Evolutionary conservation across 2,113 vertebrate genomes (phyloP).

Genomic region (Propithecus coquereli): DNA sequence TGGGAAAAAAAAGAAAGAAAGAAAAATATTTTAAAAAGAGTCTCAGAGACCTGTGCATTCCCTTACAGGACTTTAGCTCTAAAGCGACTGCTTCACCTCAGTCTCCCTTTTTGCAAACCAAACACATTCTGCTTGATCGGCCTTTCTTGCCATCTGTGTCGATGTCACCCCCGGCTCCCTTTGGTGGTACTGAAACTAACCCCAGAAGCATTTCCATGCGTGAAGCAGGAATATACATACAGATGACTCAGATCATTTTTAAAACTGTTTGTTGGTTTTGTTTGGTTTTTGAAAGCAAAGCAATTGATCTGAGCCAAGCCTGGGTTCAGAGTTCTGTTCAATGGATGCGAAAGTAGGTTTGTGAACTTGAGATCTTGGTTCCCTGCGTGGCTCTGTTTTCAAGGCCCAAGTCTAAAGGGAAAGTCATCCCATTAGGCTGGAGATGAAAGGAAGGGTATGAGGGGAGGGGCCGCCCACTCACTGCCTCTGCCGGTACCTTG

Average conservation of each 20-base stretch:
- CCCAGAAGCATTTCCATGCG: not conserved
- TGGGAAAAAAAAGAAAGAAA: not conserved
- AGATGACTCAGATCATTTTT: not conserved
- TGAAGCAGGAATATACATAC: not conserved
- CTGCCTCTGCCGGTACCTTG: not conserved
- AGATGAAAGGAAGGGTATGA: not conserved
- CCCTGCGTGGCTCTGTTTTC: not conserved
- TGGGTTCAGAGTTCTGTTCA: not conserved
- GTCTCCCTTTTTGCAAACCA: not conserved
- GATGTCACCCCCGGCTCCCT: not conserved
- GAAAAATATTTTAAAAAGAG: not conserved
- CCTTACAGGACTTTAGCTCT: not conserved
- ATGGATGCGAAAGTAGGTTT: not conserved
- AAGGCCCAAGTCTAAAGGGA: not conserved
- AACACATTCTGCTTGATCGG: not conserved
- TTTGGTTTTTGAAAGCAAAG: slow-evolving; percentile 49
- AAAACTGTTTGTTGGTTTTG: not conserved
- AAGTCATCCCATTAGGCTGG: not conserved
- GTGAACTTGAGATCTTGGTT: not conserved
- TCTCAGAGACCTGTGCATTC: not conserved
- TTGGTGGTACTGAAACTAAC: slow-evolving; percentile 1
- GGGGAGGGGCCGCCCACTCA: not conserved
- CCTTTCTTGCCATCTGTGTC: not conserved
- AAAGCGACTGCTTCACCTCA: not conserved
- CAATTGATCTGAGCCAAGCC: not conserved